phyloP scores from a whole-genome alignment of 2,888 invertebrate genomes.

The Chaetoderma sp. region DNA sequence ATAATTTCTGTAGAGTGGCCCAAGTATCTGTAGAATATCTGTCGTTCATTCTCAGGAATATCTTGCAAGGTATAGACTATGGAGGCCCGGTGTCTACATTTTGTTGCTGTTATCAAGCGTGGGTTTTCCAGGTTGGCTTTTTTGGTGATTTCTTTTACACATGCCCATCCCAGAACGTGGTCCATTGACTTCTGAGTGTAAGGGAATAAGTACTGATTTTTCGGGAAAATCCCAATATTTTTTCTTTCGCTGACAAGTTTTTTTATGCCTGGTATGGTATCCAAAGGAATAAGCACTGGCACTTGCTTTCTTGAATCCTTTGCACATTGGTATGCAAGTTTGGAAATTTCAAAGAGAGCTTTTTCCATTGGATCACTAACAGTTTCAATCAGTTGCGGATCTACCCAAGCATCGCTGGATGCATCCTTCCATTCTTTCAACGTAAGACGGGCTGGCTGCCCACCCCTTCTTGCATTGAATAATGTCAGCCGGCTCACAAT shows the following conservation, averaged over 20 bases:
- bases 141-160: background rate
- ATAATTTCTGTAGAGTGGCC: background rate
- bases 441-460: conserved; percentile 23
- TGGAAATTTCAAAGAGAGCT: background rate
- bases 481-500: conserved; percentile 24
- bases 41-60: background rate
- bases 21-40: background rate
- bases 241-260: background rate
- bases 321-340: conserved; percentile 22
- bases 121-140: background rate
- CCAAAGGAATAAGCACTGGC: background rate
- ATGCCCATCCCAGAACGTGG: background rate
- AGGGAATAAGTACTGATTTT: background rate
- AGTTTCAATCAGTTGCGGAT: background rate
- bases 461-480: conserved; percentile 27
- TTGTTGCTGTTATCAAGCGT: background rate
- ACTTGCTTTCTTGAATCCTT: conserved; percentile 1
- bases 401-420: conserved; percentile 2
- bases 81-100: background rate
- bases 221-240: background rate
- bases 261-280: background rate
- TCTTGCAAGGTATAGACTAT: background rate
- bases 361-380: conserved; percentile 3
- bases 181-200: background rate
- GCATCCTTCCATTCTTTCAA: conserved; percentile 28